These are phyloP conservation scores for Trichonephila clavata DNA, from an alignment of 1,140 invertebrate species.

Conservation along the genomic window DNA sequence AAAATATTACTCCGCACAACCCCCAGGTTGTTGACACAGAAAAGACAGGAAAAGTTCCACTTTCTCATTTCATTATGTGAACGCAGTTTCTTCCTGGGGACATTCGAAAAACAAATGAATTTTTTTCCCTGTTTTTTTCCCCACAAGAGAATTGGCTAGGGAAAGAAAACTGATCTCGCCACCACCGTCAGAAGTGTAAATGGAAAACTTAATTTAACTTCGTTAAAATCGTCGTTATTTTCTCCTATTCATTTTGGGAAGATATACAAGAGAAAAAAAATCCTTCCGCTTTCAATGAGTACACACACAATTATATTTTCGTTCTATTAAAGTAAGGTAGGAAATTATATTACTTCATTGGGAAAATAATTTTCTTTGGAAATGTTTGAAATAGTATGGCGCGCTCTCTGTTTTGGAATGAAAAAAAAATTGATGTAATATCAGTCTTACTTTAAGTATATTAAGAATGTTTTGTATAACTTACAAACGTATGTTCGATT, in stretches of 20 bases:
- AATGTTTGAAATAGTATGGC: not conserved
- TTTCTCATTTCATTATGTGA: conserved; percentile 54
- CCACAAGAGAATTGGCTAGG: not conserved
- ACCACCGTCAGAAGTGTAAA: not conserved
- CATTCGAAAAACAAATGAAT: conserved; percentile 51
- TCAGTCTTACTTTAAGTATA: no score
- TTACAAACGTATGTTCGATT: no score
- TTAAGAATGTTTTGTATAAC: no score
- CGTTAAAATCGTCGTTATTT: conserved; percentile 21
- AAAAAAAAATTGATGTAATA: no score
- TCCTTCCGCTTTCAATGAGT: not conserved
- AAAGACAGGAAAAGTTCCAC: conserved; percentile 33
- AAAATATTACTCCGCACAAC: conserved; percentile 53
- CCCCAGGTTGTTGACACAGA: conserved; percentile 54
- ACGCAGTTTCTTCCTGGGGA: conserved; percentile 10
- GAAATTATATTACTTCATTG: not conserved
- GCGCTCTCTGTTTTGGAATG: no score
- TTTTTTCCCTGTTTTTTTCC: not conserved
- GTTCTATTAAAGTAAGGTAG: not conserved
- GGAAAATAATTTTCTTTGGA: conserved; percentile 2
- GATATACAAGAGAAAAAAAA: not conserved
- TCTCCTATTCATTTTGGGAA: not conserved
- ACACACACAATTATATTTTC: not conserved
- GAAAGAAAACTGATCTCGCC: not conserved
- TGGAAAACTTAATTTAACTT: conserved; percentile 51